Conservation (phyloP, 2,888 invertebrate genomes). For the Pristionchus entomophagus region DNA sequence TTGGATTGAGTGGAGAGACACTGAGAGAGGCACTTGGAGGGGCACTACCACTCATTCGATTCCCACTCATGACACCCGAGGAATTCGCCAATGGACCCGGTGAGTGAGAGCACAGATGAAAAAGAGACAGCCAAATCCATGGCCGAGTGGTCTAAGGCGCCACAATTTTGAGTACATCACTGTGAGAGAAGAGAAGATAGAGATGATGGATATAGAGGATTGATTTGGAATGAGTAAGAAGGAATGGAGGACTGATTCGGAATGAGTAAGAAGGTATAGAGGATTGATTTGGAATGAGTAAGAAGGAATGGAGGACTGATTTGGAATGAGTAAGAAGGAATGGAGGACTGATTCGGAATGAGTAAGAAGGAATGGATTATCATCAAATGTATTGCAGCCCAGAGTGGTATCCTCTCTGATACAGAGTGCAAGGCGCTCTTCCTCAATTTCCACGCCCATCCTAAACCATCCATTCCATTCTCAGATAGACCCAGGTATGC, state of each 20-base stretch:
- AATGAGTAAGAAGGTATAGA: no score
- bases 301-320: no score
- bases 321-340: no score
- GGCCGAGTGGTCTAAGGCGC: no score
- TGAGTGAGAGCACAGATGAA: slow-evolving; percentile 30
- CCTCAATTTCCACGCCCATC: slow-evolving; percentile 81
- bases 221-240: no score
- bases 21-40: slow-evolving; percentile 82
- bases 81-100: slow-evolving; percentile 84
- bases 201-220: no score
- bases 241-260: no score
- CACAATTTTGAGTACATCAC: no score
- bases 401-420: slow-evolving; percentile 85
- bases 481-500: slow-evolving; percentile 49
- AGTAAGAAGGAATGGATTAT: background rate
- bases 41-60: slow-evolving; percentile 85
- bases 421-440: slow-evolving; percentile 85
- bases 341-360: no score
- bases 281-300: no score
- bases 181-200: no score
- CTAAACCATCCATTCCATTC: slow-evolving; percentile 85
- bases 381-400: slow-evolving; percentile 70
- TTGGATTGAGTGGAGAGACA: slow-evolving; percentile 83
- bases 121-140: no score
- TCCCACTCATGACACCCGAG: slow-evolving; percentile 89